phyloP scores from a whole-genome alignment of 2,888 invertebrate genomes.

The Catocala fraxini region DNA sequence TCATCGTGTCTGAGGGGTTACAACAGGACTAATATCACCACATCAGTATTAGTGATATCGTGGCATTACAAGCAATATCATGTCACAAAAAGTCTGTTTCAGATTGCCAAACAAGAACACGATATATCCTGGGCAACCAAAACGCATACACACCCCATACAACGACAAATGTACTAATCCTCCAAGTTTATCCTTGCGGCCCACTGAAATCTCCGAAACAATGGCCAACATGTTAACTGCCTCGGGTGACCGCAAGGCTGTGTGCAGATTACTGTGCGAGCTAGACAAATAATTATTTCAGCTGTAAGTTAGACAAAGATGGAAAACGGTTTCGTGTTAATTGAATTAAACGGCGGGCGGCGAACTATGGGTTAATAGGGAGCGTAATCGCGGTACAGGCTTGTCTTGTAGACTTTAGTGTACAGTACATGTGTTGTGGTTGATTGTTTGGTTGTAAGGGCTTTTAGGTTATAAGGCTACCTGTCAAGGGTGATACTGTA shows the following conservation, averaged over 20 bases:
- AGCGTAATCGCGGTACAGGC: constrained; percentile 57
- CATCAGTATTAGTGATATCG: too few relatives aligned
- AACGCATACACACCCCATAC: constrained; percentile 37
- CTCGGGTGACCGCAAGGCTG: constrained; percentile 68
- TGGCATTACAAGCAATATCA: too few relatives aligned
- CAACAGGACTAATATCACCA: too few relatives aligned
- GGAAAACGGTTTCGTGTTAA: constrained; percentile 52
- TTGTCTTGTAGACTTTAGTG: constrained; percentile 52
- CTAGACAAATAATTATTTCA: constrained; percentile 25
- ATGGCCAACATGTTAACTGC: constrained; percentile 77
- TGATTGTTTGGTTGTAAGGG: constrained; percentile 43
- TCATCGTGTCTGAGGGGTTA: too few relatives aligned
- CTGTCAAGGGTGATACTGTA: constrained; percentile 4
- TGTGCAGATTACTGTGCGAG: constrained; percentile 56
- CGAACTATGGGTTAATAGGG: constrained; percentile 61
- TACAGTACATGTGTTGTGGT: constrained; percentile 50
- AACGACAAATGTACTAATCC: constrained; percentile 64
- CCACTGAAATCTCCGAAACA: constrained; percentile 67
- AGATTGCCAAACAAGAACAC: constrained; percentile 23
- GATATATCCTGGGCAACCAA: constrained; percentile 31
- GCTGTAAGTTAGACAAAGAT: constrained; percentile 33
- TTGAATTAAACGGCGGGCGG: constrained; percentile 57
- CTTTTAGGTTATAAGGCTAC: constrained; percentile 17
- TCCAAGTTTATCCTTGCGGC: constrained; percentile 62
- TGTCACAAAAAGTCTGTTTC: too few relatives aligned